A percentile compares a stretch with the other conserved stretches of the same genome.
Evolutionary conservation across 2,113 vertebrate genomes (phyloP).

Genomic region (Podarcis muralis): DNA sequence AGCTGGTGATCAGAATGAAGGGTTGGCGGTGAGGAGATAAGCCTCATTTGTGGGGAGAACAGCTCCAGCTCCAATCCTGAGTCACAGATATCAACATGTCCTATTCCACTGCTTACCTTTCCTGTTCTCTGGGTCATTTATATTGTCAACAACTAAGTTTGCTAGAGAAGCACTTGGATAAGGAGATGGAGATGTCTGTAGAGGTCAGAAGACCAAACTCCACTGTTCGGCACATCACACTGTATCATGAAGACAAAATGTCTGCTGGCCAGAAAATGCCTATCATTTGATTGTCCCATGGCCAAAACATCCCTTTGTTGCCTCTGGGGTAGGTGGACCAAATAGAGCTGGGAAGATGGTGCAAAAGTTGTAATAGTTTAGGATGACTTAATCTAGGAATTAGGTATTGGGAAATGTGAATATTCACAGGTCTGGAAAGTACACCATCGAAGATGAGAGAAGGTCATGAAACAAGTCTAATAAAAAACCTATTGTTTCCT

Average conservation of each 20-base stretch:
- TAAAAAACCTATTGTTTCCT: background rate
- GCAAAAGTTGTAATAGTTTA: background rate
- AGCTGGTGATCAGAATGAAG: no score
- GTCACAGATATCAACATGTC: background rate
- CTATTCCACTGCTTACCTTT: background rate
- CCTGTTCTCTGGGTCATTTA: background rate
- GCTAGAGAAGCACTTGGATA: background rate
- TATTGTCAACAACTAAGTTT: background rate
- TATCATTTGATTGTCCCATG: background rate
- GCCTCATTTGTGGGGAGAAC: background rate
- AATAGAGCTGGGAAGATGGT: background rate
- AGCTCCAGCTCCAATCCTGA: background rate
- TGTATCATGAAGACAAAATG: background rate
- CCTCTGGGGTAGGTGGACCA: background rate
- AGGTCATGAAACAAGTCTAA: background rate
- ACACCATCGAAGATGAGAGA: background rate
- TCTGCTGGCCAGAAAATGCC: background rate
- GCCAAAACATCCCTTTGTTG: background rate
- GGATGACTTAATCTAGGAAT: background rate
- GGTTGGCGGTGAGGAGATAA: background rate
- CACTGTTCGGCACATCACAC: background rate
- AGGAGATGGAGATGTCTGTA: background rate
- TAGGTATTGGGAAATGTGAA: background rate
- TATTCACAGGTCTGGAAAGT: background rate
- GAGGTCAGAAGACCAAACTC: background rate